Base-by-base conservation (phyloP, 2,797 vertebrate genomes). In the Trematomus bernacchii region DNA sequence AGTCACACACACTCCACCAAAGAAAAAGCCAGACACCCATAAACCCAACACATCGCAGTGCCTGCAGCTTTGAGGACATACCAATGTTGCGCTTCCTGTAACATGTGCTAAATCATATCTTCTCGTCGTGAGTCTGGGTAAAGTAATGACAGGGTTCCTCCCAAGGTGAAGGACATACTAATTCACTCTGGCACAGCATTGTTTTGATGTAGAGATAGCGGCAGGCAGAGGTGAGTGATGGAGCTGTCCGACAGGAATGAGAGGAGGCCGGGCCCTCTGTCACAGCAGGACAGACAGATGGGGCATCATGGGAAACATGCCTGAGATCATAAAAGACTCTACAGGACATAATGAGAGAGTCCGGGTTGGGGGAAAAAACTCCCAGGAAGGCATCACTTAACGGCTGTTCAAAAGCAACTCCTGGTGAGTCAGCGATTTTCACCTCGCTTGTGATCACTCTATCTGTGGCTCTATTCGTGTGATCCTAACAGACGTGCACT, bases 301-400 rank as follows among this genome's bases (percentile, higher is more conserved):
- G 83, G 81, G 73, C 89, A 76, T 90, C 87, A 86, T 85, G 67
- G 84, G 81, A 86, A 82, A 88, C 82, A 87, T 79, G 87, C 60
- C 85, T 86, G 73, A 88, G 86, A 92, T 91, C 88, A 87, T 81
- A 87, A 77, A 81, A 85, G 66, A 82, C 85, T 87, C 87, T 68
- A 63, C 79, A 59, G 87, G 85, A 84, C 85, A 86, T 90, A 91
- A 91, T 90, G 85, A 91, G 89, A 91, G 91, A 80, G 70, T 85
- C 80, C 65, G 54, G 66, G 58, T 53, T 65, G 43, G 55, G 55
- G 40, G 43, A 37, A 33, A 14, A 57, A 54, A 68, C 71, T 88
- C 79, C 68, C 85, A 89, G 90, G 88, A 93, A 91, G 88, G 77
- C 79, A 89, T 93, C 85, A 86, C 90, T 94, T 91, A 89, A 84